Evolutionary conservation across 2,888 invertebrate genomes (phyloP).

Genomic region (Perizoma flavofasciatum): DNA sequence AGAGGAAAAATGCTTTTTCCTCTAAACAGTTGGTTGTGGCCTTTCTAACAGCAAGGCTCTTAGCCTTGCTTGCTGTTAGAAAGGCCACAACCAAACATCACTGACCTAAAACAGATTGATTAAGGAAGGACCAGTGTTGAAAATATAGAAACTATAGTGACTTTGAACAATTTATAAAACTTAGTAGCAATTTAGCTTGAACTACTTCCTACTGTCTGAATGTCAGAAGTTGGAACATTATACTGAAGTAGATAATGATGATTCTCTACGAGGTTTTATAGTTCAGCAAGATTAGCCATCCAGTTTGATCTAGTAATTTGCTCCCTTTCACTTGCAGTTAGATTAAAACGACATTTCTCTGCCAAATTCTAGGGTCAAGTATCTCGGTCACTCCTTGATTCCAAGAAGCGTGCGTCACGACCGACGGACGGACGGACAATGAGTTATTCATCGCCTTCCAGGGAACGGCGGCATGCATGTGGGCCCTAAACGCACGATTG

Average conservation of each 20-base stretch:
- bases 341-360: slow-evolving; percentile 41
- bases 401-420: slow-evolving; percentile 79
- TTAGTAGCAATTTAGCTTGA: no score
- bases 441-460: slow-evolving; percentile 83
- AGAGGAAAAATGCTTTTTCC: background rate
- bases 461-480: slow-evolving; percentile 78
- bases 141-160: no score
- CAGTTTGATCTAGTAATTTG: background rate
- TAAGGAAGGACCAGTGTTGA: no score
- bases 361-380: slow-evolving; percentile 70
- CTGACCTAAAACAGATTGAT: no score
- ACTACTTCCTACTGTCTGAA: no score
- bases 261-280: background rate
- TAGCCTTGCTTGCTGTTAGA: no score
- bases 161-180: no score
- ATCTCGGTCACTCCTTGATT: slow-evolving; percentile 75
- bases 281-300: background rate
- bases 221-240: no score
- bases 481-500: slow-evolving; percentile 78
- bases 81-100: no score
- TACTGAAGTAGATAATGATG: no score
- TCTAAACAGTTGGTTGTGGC: no score
- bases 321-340: background rate
- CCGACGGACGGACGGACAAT: slow-evolving; percentile 79
- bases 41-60: no score